phyloP scores from a whole-genome alignment of 2,797 vertebrate species.

The Megalops cyprinoides region DNA sequence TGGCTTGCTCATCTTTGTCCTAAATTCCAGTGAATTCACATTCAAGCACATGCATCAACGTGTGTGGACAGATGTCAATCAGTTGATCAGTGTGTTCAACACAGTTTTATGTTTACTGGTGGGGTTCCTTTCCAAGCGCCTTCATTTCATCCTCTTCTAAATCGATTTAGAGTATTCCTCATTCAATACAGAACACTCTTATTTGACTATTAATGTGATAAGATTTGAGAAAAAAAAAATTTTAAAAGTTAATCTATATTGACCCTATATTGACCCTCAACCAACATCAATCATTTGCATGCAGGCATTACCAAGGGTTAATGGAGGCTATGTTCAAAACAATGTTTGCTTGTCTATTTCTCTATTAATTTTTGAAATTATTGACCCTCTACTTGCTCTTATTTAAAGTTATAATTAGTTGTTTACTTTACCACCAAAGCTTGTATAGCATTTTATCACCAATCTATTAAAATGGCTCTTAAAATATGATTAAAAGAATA shows the following conservation, averaged over 20 bases:
- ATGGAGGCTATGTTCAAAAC: neutral
- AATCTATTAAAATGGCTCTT: too few relatives aligned
- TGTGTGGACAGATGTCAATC: too few relatives aligned
- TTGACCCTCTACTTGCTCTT: too few relatives aligned
- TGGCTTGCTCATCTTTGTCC: too few relatives aligned
- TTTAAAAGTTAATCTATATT: neutral
- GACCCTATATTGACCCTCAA: neutral
- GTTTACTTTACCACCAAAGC: too few relatives aligned
- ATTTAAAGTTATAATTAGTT: neutral
- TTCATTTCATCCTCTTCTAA: neutral
- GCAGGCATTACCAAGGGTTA: neutral
- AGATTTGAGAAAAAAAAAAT: neutral
- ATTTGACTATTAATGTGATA: conserved; percentile 3
- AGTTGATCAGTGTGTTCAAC: too few relatives aligned
- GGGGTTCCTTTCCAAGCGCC: neutral
- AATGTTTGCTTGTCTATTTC: neutral
- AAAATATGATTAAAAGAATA: too few relatives aligned
- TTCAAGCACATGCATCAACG: too few relatives aligned
- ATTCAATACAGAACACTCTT: neutral
- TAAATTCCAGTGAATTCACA: too few relatives aligned
- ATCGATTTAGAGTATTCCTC: neutral
- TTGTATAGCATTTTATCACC: too few relatives aligned
- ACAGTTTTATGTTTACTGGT: neutral
- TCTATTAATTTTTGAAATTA: neutral
- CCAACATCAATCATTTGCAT: neutral